Evolutionary conservation across 2,113 vertebrate genomes (phyloP).

Genomic region (Stercorarius parasiticus): DNA sequence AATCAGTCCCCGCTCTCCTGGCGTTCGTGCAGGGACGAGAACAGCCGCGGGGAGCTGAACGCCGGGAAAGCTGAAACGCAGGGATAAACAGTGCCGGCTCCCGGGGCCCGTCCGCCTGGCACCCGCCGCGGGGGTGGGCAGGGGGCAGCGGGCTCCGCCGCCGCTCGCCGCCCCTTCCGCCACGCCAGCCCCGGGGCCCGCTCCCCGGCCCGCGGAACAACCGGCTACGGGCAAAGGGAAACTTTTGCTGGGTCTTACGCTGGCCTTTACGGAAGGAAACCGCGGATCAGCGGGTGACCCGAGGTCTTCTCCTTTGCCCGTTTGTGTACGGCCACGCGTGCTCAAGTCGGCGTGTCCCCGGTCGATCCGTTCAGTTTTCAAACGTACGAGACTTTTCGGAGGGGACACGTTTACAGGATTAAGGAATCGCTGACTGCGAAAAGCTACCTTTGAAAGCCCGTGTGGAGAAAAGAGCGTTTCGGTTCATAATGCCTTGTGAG

Average conservation of each 20-base stretch:
- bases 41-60: background rate
- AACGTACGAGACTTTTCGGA: background rate
- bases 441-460: conserved; percentile 5
- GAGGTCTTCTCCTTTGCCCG: background rate
- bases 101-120: background rate
- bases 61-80: background rate
- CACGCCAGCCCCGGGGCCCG: background rate
- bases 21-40: fast-evolving
- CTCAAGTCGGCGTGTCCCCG: background rate
- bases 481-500: background rate
- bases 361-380: background rate
- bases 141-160: too few species aligned
- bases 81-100: background rate
- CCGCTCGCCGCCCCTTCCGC: background rate
- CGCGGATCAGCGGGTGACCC: background rate
- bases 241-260: background rate
- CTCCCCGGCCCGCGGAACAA: background rate
- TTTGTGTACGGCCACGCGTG: background rate
- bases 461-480: background rate
- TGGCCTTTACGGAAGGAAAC: background rate
- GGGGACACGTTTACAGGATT: background rate
- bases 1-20: background rate
- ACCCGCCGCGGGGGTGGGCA: background rate
- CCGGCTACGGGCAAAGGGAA: background rate
- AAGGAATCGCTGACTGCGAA: background rate